Conservation (phyloP, 2,888 invertebrate genomes). For the Drosophila birchii region DNA sequence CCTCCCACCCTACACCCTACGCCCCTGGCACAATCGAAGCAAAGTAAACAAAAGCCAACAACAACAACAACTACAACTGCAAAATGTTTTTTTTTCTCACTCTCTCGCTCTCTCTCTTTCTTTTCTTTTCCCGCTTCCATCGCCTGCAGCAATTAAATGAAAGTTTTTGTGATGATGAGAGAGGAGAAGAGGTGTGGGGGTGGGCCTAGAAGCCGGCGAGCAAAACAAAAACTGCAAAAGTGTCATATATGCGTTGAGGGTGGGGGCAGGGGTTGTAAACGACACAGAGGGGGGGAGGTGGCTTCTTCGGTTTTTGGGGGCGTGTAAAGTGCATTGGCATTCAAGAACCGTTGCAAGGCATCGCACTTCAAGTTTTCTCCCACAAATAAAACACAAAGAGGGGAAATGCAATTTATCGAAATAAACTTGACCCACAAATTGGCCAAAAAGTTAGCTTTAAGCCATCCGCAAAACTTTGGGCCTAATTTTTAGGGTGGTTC, state of each 20-base stretch:
- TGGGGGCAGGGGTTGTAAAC: constrained; percentile 6
- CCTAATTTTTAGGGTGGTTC: neutral
- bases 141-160: constrained; percentile 73
- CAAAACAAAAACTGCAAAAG: constrained; percentile 77
- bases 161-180: constrained; percentile 68
- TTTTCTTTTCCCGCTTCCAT: constrained; percentile 33
- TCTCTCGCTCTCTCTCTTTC: constrained; percentile 16
- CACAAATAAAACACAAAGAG: constrained; percentile 25
- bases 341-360: constrained; percentile 40
- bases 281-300: constrained; percentile 4
- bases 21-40: constrained; percentile 65
- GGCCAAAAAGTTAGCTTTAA: constrained; percentile 4
- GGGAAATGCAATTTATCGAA: constrained; percentile 38
- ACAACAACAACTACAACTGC: constrained; percentile 62
- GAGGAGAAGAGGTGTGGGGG: constrained; percentile 6
- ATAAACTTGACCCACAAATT: constrained; percentile 53
- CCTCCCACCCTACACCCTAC: constrained; percentile 2
- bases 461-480: neutral
- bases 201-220: constrained; percentile 72
- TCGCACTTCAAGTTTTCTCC: constrained; percentile 19
- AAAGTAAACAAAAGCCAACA: constrained; percentile 76
- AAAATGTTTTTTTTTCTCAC: constrained; percentile 37
- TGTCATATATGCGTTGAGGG: constrained; percentile 64
- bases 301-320: constrained; percentile 17
- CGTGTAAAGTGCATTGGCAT: constrained; percentile 42